These are phyloP conservation scores for Otolemur crassicaudatus DNA, from an alignment of 2,797 vertebrate species.

Conservation along the genomic window DNA sequence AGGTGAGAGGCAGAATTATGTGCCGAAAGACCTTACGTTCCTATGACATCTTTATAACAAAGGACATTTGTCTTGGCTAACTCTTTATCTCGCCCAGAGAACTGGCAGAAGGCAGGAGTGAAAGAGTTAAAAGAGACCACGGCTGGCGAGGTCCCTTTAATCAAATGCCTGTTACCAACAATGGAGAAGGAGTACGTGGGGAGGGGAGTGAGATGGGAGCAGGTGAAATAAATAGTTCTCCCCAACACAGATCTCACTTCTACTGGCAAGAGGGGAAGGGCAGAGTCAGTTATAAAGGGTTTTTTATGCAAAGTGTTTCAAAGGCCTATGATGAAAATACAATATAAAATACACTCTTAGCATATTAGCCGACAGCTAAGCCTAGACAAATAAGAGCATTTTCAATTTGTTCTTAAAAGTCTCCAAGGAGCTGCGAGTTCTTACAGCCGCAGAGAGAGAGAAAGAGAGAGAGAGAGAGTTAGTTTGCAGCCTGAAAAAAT, in stretches of 20 bases:
- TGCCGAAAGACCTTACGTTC: neutral
- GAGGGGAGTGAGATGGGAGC: neutral
- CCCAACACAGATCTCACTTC: constrained; percentile 41
- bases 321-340: constrained; percentile 77
- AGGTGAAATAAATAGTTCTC: constrained; percentile 42
- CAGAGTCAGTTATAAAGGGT: constrained; percentile 65
- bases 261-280: constrained; percentile 58
- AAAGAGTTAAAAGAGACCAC: constrained; percentile 62
- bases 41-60: neutral
- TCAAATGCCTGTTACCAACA: constrained; percentile 48
- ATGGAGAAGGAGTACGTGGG: neutral
- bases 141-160: constrained; percentile 40
- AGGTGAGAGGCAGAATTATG: neutral
- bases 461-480: neutral
- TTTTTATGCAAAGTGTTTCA: constrained; percentile 68
- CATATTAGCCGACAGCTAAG: constrained; percentile 55
- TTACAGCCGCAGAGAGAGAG: neutral
- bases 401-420: constrained; percentile 78
- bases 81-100: neutral
- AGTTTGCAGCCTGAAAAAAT: constrained; percentile 63
- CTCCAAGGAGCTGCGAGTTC: constrained; percentile 27
- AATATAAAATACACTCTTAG: constrained; percentile 75
- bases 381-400: constrained; percentile 76
- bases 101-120: neutral
- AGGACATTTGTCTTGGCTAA: neutral